Evolutionary conservation across 2,888 invertebrate species (phyloP).

Genomic region (Morpho achilles): DNA sequence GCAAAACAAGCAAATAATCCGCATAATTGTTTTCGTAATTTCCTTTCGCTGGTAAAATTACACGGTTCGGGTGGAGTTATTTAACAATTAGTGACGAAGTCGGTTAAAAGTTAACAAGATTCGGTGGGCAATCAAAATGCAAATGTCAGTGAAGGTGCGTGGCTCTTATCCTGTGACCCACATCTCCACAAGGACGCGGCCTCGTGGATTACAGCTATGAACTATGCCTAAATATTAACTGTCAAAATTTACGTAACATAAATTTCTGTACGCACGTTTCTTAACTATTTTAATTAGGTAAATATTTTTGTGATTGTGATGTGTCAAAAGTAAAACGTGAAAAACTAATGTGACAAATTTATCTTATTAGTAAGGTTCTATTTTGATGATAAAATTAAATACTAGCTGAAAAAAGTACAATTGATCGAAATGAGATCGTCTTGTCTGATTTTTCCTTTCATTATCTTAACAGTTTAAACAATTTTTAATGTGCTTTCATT

Average conservation of each 20-base stretch:
- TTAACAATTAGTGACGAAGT: constrained; percentile 56
- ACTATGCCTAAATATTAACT: constrained; percentile 1
- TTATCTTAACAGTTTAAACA: too few relatives aligned
- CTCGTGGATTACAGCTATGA: constrained; percentile 35
- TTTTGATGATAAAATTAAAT: too few relatives aligned
- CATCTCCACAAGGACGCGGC: constrained; percentile 65
- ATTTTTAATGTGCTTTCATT: too few relatives aligned
- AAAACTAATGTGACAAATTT: too few relatives aligned
- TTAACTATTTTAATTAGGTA: too few relatives aligned
- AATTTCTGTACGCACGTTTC: too few relatives aligned
- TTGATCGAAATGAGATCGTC: too few relatives aligned
- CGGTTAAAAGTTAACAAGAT: constrained; percentile 40
- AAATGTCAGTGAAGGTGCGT: constrained; percentile 52
- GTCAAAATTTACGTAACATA: background rate
- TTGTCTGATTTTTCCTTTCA: too few relatives aligned
- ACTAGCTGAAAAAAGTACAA: too few relatives aligned
- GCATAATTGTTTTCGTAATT: constrained; percentile 42
- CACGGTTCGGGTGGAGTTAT: constrained; percentile 42
- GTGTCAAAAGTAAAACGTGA: too few relatives aligned
- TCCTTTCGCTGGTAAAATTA: constrained; percentile 36
- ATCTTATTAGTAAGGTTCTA: too few relatives aligned
- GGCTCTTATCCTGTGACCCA: constrained; percentile 70
- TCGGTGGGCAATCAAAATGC: constrained; percentile 67
- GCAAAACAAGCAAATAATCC: constrained; percentile 26
- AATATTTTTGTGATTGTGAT: too few relatives aligned